Conservation (phyloP, 2,113 vertebrate genomes). For the Cardinalis cardinalis region DNA sequence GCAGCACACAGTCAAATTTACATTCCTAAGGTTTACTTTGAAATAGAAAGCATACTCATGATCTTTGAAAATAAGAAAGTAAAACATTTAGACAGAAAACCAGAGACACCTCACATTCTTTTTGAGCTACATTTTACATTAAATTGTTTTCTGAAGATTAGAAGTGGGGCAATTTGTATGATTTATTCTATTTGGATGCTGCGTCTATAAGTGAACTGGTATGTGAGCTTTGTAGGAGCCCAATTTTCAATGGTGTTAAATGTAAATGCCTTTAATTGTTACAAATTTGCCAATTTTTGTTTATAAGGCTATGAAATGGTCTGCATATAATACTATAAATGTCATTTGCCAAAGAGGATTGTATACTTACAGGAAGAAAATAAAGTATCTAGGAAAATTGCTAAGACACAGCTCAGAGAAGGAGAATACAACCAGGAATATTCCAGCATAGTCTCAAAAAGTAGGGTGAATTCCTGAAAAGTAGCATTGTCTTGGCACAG, state of each 20-base stretch:
- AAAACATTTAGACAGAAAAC: neutral
- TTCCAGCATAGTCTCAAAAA: neutral
- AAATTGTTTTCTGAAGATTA: neutral
- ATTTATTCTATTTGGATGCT: neutral
- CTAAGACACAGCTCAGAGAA: neutral
- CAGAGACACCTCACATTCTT: neutral
- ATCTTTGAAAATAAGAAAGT: neutral
- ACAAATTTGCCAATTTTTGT: neutral
- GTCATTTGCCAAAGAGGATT: neutral
- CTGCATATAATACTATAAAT: neutral
- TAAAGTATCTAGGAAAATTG: neutral
- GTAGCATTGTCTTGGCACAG: neutral
- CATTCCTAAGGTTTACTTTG: neutral
- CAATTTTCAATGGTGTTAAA: neutral
- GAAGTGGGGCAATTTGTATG: neutral
- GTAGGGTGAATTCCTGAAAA: neutral
- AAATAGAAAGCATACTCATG: neutral
- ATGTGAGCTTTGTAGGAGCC: neutral
- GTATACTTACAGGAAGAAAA: neutral
- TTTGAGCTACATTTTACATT: neutral
- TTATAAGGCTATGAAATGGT: neutral
- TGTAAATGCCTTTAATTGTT: neutral
- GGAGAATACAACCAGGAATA: neutral
- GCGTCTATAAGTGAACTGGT: neutral
- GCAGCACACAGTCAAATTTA: slow-evolving; percentile 26